These are phyloP conservation scores for Cervus canadensis DNA, from an alignment of 2,113 vertebrate genomes.

Conservation along the genomic window DNA sequence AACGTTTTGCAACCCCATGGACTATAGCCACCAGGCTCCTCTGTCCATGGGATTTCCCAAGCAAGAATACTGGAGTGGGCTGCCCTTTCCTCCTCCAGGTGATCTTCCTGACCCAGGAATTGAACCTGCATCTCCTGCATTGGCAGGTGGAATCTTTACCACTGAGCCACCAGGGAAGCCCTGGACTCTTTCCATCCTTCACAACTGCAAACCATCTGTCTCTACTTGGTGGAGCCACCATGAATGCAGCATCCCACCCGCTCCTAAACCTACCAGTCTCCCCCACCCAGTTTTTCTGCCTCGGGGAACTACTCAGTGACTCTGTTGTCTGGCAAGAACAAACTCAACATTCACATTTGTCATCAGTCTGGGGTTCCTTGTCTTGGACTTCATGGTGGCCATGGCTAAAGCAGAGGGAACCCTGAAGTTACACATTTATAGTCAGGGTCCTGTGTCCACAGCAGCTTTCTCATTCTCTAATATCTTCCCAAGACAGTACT, in stretches of 20 bases:
- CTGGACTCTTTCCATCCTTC: not conserved
- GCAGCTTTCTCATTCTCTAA: not conserved
- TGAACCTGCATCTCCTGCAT: not conserved
- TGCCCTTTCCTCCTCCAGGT: not conserved
- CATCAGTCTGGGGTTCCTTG: not conserved
- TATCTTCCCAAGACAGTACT: not conserved
- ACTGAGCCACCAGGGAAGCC: not conserved
- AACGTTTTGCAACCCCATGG: not conserved
- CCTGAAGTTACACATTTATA: not conserved
- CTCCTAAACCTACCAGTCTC: not conserved
- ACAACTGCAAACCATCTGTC: too few relatives aligned
- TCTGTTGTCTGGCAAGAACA: not conserved
- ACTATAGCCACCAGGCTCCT: not conserved
- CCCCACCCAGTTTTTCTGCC: not conserved
- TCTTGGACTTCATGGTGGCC: not conserved
- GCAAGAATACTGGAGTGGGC: not conserved
- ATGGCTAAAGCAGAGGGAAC: not conserved
- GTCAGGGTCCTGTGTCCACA: not conserved
- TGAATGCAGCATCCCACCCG: not conserved
- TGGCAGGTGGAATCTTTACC: not conserved
- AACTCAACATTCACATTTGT: not conserved
- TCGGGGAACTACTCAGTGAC: not conserved
- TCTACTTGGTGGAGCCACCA: too few relatives aligned
- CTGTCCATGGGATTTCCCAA: not conserved
- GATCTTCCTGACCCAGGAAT: not conserved